Evolutionary conservation across 1,140 invertebrate species (phyloP).

Genomic region (Platyscapa corneri): DNA sequence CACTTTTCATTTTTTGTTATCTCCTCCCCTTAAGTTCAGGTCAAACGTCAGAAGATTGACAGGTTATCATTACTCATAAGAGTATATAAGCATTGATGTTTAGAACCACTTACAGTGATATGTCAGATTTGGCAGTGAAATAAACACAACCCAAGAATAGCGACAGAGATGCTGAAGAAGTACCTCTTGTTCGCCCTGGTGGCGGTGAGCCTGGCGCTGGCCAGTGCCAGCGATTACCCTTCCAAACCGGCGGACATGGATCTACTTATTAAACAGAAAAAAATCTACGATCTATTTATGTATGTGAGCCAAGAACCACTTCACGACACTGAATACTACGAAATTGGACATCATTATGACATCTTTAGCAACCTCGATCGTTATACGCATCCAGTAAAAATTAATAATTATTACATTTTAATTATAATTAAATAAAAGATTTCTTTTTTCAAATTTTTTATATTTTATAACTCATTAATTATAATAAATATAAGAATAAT

Average conservation of each 20-base stretch:
- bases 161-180: slow-evolving; percentile 15
- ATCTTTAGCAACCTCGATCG: slow-evolving; percentile 73
- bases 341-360: slow-evolving; percentile 76
- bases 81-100: slow-evolving; percentile 22
- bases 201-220: slow-evolving; percentile 15
- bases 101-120: background rate
- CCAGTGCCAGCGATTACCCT: slow-evolving; percentile 47
- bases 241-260: slow-evolving; percentile 69
- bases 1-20: background rate
- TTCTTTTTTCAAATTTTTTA: background rate
- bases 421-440: background rate
- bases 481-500: too few relatives aligned
- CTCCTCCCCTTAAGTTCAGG: background rate
- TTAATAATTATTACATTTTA: background rate
- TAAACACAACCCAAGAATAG: background rate
- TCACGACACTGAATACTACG: slow-evolving; percentile 69
- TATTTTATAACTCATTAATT: too few relatives aligned
- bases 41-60: slow-evolving; percentile 39
- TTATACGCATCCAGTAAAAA: slow-evolving; percentile 67
- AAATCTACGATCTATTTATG: slow-evolving; percentile 78
- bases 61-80: slow-evolving; percentile 4
- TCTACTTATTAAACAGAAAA: slow-evolving; percentile 76
- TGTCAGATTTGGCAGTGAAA: slow-evolving; percentile 12
- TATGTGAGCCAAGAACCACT: slow-evolving; percentile 77
- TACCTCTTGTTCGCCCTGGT: slow-evolving; percentile 12